Evolutionary conservation across 2,888 invertebrate genomes (phyloP).

Genomic region (Ornithoptera alexandrae): DNA sequence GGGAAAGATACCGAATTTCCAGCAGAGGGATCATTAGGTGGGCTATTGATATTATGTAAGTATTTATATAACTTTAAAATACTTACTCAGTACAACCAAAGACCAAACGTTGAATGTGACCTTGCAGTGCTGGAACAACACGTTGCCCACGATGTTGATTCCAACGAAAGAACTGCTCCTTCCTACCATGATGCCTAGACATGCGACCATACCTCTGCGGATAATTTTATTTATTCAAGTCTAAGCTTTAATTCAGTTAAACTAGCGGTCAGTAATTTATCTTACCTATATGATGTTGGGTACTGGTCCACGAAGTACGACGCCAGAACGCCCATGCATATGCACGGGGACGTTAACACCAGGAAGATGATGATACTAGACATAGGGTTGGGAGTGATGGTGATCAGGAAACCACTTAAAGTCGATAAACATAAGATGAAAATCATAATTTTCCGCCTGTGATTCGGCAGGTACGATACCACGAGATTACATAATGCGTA

Average conservation of each 20-base stretch:
- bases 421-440: slow-evolving; percentile 74
- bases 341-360: slow-evolving; percentile 65
- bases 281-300: slow-evolving; percentile 68
- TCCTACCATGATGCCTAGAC: slow-evolving; percentile 72
- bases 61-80: not conserved
- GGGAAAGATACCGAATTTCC: too few relatives aligned
- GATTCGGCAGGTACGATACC: slow-evolving; percentile 75
- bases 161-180: slow-evolving; percentile 65
- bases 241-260: too few relatives aligned
- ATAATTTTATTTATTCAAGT: too few relatives aligned
- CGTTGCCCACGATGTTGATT: slow-evolving; percentile 67
- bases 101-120: slow-evolving; percentile 67
- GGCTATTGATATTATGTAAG: too few relatives aligned
- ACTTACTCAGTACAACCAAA: slow-evolving; percentile 66
- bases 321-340: slow-evolving; percentile 70
- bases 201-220: slow-evolving; percentile 69
- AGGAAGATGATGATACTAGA: slow-evolving; percentile 67
- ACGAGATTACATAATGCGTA: slow-evolving; percentile 82
- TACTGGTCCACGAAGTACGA: slow-evolving; percentile 71
- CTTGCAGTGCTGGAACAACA: slow-evolving; percentile 63
- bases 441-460: slow-evolving; percentile 75
- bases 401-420: slow-evolving; percentile 69
- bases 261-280: not conserved
- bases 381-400: slow-evolving; percentile 64
- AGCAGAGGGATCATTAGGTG: too few relatives aligned